Conservation (phyloP, 2,888 invertebrate species). For the Phyllotreta cruciferae region DNA sequence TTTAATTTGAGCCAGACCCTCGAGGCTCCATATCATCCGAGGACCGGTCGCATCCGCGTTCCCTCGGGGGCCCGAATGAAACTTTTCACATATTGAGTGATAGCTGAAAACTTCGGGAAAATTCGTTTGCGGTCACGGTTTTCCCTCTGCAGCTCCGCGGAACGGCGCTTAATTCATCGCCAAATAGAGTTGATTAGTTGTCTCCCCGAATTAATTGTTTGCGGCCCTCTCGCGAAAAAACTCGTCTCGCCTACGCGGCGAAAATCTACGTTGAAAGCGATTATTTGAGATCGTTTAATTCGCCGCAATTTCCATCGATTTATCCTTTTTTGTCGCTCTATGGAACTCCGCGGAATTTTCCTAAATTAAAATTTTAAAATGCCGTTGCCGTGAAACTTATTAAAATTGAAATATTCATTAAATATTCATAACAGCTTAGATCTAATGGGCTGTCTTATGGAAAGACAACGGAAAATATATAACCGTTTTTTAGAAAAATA, state of each 20-base stretch:
- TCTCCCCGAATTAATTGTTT: conserved; percentile 30
- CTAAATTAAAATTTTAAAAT: not conserved
- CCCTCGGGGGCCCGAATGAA: conserved; percentile 20
- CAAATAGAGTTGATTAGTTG: conserved; percentile 33
- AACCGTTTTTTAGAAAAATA: no score
- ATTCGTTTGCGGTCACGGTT: conserved; percentile 33
- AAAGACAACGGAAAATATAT: no score
- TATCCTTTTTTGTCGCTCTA: no score
- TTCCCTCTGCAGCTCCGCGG: conserved; percentile 19
- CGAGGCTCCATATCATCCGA: conserved; percentile 18
- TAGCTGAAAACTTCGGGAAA: conserved; percentile 33
- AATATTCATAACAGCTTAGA: no score
- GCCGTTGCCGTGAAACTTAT: no score
- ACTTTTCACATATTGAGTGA: conserved; percentile 40
- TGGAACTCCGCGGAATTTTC: no score
- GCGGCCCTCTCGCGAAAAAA: not conserved
- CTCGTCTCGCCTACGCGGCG: no score
- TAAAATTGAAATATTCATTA: no score
- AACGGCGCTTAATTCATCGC: conserved; percentile 26
- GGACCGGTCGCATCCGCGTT: conserved; percentile 22
- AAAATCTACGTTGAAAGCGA: no score
- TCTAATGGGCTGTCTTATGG: no score
- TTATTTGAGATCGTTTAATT: no score
- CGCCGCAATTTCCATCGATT: no score
- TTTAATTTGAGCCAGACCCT: conserved; percentile 24